These are phyloP conservation scores for Hyaena hyaena DNA, from an alignment of 2,113 vertebrate genomes.

Conservation along the genomic window DNA sequence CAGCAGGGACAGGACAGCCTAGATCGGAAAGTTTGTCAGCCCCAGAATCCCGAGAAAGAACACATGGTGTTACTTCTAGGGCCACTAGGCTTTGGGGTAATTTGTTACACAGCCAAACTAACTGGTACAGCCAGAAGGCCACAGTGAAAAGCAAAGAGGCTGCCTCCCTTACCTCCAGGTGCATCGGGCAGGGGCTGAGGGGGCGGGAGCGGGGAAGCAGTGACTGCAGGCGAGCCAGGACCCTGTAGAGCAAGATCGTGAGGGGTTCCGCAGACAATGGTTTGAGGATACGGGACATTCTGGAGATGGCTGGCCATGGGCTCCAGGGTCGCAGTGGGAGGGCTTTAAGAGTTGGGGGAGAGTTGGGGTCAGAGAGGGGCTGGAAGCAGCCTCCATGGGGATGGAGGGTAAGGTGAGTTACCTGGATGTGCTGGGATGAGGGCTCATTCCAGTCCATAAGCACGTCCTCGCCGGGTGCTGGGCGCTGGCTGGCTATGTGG, in stretches of 20 bases:
- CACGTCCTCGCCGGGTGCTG: no score
- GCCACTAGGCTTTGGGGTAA: no score
- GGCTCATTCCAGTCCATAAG: no score
- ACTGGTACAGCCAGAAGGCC: not conserved
- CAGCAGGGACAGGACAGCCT: not conserved
- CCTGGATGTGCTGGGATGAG: not conserved
- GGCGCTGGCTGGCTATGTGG: fast-evolving
- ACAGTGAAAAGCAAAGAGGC: not conserved
- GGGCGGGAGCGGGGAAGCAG: fast-evolving
- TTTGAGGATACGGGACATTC: not conserved
- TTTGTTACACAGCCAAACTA: not conserved
- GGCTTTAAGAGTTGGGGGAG: not conserved
- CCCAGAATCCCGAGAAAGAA: not conserved
- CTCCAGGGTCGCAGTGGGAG: not conserved
- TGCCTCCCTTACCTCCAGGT: not conserved
- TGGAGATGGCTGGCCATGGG: not conserved
- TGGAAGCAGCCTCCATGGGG: fast-evolving
- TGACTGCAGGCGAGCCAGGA: not conserved
- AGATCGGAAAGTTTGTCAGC: not conserved
- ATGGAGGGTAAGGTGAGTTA: no score
- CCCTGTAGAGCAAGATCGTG: not conserved
- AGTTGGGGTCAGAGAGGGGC: no score
- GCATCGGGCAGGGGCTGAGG: not conserved
- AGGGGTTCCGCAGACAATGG: not conserved
- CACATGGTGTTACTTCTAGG: no score